Evolutionary conservation across 2,888 invertebrate species (phyloP).

Genomic region (Macaria notata): DNA sequence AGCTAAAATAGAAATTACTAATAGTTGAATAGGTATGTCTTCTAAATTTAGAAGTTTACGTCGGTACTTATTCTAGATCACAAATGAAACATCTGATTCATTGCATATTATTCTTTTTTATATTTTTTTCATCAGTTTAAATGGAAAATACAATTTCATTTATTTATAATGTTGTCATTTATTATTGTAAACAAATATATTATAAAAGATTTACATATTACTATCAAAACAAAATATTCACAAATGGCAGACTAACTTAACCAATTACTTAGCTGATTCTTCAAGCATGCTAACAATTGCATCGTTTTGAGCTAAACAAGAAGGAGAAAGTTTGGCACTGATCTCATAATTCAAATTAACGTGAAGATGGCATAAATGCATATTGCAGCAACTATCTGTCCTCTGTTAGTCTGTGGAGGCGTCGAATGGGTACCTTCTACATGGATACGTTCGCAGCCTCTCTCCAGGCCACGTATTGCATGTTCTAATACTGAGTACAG

Average conservation of each 20-base stretch:
- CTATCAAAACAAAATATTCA: conserved; percentile 83
- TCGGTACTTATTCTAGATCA: conserved; percentile 1
- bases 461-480: conserved; percentile 70
- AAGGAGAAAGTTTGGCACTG: conserved; percentile 82
- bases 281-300: conserved; percentile 81
- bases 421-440: conserved; percentile 81
- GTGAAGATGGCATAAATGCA: conserved; percentile 79
- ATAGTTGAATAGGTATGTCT: too few relatives aligned
- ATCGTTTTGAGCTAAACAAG: conserved; percentile 81
- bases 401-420: conserved; percentile 77
- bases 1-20: too few relatives aligned
- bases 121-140: conserved; percentile 82
- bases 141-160: conserved; percentile 82
- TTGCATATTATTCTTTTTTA: conserved; percentile 83
- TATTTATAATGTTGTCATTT: conserved; percentile 82
- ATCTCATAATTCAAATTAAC: conserved; percentile 77
- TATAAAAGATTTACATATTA: conserved; percentile 83
- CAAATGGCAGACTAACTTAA: conserved; percentile 83
- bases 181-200: conserved; percentile 83
- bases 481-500: conserved; percentile 71
- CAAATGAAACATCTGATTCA: conserved; percentile 73
- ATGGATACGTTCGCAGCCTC: conserved; percentile 79
- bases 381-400: conserved; percentile 74
- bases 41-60: too few relatives aligned
- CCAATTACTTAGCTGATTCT: conserved; percentile 78